Evolutionary conservation across 2,797 vertebrate genomes (phyloP), one percentile per base, ranked within the genome.

Genomic region (Octomys mimax): DNA sequence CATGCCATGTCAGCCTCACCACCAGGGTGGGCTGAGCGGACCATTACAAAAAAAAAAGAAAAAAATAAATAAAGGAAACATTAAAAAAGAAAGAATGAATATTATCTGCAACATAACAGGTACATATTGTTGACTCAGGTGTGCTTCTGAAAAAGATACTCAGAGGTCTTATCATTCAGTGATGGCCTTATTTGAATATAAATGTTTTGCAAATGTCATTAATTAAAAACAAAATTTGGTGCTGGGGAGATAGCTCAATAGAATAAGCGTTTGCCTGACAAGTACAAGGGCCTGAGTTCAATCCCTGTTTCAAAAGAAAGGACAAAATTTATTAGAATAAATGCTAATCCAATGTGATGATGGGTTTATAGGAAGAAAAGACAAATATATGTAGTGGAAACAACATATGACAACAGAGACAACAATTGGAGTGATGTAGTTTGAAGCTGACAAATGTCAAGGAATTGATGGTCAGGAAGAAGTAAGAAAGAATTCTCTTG

Each of bases 131-230:
- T 46, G 42, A 16, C 57, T 83, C 26, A 70, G 4, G 9, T 77
- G 3, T 64, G 22, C 42, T 33, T 57, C 14, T n/a, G 52, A 68
- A 89, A 80, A 87, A 77, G 4, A 49, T 75, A 57, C 0, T 1
- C 42, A 33, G 42, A 78, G 21, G 39, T 68, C 68, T 1, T 70
- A 59, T 92, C 14, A 21, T 71, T 19, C 28, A 10, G 18, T 33
- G 31, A 91, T 95, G 83, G 90, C 36, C 33, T 80, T 64, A 49
- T 73, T 89, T 61, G 62, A 54, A 92, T 86, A 57, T 68, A 46
- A 85, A 64, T 31, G 7, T 16, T 59, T 92, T 59, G 22, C 42
- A 86, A 18, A 61, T 92, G 18, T 39, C 92, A 86, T 75, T 57
- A 75, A 85, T n/a, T 86, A 87, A 82, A 78, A 36, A 85, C 33